phyloP scores from a whole-genome alignment of 2,797 vertebrate species.

The Lithobates pipiens region DNA sequence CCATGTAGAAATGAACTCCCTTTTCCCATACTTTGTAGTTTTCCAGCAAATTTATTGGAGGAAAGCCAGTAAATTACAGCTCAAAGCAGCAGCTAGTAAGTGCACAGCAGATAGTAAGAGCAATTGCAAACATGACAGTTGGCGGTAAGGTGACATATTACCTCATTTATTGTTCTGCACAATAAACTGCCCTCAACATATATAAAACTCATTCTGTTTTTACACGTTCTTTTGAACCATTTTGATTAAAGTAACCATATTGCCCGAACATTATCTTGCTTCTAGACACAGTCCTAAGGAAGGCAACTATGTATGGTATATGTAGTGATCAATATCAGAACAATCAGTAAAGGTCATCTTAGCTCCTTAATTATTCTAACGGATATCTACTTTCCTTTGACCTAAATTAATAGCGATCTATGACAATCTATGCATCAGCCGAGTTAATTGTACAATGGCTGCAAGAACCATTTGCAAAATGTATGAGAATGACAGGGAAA shows the following conservation, averaged over 20 bases:
- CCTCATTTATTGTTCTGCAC: conserved; percentile 3
- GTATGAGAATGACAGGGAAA: conserved; percentile 5
- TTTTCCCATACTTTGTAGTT: not conserved
- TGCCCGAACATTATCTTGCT: not conserved
- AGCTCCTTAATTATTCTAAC: conserved; percentile 26
- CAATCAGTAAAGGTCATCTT: conserved; percentile 45
- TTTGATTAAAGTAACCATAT: conserved; percentile 5
- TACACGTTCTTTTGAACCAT: conserved; percentile 17
- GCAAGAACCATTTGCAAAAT: conserved; percentile 30
- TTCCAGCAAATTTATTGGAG: not conserved
- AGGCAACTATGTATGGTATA: not conserved
- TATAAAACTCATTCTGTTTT: conserved; percentile 1
- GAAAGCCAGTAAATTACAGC: conserved; percentile 7
- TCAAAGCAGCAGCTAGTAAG: not conserved
- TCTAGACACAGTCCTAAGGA: not conserved
- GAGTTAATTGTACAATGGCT: not conserved
- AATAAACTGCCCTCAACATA: conserved; percentile 8
- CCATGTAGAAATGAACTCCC: not conserved
- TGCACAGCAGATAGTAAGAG: not conserved
- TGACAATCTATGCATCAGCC: conserved; percentile 7
- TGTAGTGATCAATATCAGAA: conserved; percentile 27
- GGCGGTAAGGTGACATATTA: conserved; percentile 10
- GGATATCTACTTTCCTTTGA: conserved; percentile 27
- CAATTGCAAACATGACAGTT: conserved; percentile 30
- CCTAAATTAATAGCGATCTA: conserved; percentile 33